These are phyloP conservation scores for Exaiptasia diaphana DNA, from an alignment of 64 coral and sea anemone species.

Conservation along the genomic window DNA sequence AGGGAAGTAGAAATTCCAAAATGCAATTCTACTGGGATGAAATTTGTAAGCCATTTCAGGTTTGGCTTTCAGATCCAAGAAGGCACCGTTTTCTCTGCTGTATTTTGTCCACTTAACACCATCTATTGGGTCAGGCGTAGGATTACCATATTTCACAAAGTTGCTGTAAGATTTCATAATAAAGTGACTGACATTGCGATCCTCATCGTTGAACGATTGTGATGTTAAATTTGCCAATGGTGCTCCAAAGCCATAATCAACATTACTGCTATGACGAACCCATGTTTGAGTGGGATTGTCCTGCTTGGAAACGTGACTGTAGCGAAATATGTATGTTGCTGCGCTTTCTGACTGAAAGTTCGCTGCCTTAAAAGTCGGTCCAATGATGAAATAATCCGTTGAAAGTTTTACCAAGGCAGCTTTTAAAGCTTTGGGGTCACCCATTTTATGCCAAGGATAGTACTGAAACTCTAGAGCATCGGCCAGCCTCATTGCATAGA, in stretches of 20 bases:
- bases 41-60: conserved; percentile 46
- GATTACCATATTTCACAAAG: conserved; percentile 71
- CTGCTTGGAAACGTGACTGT: conserved; percentile 42
- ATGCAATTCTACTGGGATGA: conserved; percentile 68
- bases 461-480: conserved; percentile 73
- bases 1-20: conserved; percentile 80
- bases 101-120: conserved; percentile 51
- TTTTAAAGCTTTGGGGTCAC: conserved; percentile 15
- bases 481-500: neutral
- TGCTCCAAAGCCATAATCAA: conserved; percentile 68
- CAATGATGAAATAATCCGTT: conserved; percentile 68
- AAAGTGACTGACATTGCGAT: conserved; percentile 68
- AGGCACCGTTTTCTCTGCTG: conserved; percentile 5
- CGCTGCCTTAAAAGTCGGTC: conserved; percentile 53
- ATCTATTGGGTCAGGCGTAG: conserved; percentile 30
- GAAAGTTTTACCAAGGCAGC: conserved; percentile 52
- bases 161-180: conserved; percentile 68
- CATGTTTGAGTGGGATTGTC: conserved; percentile 20
- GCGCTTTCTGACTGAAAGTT: conserved; percentile 48
- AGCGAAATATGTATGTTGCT: conserved; percentile 65
- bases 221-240: conserved; percentile 47
- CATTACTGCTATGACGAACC: conserved; percentile 52
- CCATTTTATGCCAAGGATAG: conserved; percentile 51
- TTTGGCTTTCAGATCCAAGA: conserved; percentile 39
- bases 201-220: conserved; percentile 42